A percentile compares a stretch with the other conserved stretches of the same genome.
Conservation (phyloP, 53 echinoderm and acorn worm species). For the Henricia sp. region DNA sequence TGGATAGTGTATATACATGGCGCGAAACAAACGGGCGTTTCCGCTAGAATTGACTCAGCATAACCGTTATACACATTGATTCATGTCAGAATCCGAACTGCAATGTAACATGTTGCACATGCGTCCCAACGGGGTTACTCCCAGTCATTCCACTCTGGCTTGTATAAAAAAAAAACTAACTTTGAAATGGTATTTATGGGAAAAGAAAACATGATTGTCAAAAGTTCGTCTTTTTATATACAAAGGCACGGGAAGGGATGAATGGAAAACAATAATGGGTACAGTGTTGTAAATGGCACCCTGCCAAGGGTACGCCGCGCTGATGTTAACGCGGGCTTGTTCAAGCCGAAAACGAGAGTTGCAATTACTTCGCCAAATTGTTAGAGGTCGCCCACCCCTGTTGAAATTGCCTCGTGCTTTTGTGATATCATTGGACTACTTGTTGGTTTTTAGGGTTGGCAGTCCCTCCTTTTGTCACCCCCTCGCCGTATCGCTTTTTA, state of each 20-base stretch:
- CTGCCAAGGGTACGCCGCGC: not conserved
- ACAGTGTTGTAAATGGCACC: not conserved
- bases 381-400: constrained; percentile 21
- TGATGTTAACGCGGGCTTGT: constrained; percentile 9
- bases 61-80: no score
- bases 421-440: constrained; percentile 47
- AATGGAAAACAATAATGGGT: constrained; percentile 3
- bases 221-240: constrained; percentile 1
- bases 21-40: no score
- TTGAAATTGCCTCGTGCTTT: constrained; percentile 38
- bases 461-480: constrained; percentile 52
- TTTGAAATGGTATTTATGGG: not conserved
- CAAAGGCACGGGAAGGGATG: not conserved
- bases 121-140: constrained; percentile 27
- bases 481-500: constrained; percentile 29
- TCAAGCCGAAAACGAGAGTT: constrained; percentile 42
- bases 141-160: constrained; percentile 23
- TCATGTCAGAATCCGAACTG: no score
- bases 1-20: no score
- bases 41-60: no score
- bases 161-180: constrained; percentile 2
- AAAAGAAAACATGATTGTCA: not conserved
- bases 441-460: constrained; percentile 59
- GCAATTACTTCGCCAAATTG: constrained; percentile 33
- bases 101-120: constrained; percentile 10